phyloP scores from a whole-genome alignment of 2,888 invertebrate genomes.

The Meloe dianella region DNA sequence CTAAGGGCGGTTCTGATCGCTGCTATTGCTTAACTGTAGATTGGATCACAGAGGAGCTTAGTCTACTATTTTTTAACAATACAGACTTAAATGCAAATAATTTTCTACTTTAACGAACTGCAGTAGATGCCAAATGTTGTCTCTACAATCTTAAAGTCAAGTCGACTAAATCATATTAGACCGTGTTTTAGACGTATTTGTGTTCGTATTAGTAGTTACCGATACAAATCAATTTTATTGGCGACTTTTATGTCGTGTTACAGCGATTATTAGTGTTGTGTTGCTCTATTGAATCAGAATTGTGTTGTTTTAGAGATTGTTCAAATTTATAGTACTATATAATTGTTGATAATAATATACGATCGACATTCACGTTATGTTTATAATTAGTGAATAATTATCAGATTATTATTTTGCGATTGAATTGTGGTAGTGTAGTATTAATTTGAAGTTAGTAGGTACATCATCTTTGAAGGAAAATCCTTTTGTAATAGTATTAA shows the following conservation, averaged over 20 bases:
- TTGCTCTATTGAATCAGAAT: not conserved
- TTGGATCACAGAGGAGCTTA: too few relatives aligned
- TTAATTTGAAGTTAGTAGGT: slow-evolving; percentile 4
- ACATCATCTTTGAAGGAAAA: slow-evolving; percentile 2
- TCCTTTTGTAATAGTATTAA: slow-evolving; percentile 5
- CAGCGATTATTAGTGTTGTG: not conserved
- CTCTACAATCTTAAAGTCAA: not conserved
- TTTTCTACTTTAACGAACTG: too few relatives aligned
- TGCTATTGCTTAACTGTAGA: too few relatives aligned
- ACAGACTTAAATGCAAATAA: too few relatives aligned
- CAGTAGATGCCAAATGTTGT: not conserved
- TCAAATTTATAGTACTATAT: not conserved
- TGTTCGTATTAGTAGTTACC: not conserved
- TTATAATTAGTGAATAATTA: slow-evolving; percentile 1
- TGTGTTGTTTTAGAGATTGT: not conserved
- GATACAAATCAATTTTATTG: not conserved
- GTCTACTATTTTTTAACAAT: too few relatives aligned
- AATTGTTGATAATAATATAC: not conserved
- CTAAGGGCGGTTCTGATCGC: too few relatives aligned
- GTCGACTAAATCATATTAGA: not conserved
- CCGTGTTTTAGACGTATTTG: not conserved
- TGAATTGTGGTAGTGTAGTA: not conserved
- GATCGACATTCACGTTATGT: not conserved
- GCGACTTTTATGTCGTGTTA: not conserved
- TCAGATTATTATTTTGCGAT: not conserved